These are phyloP conservation scores for Andrena camellia DNA, from an alignment of 2,888 invertebrate genomes.

Conservation along the genomic window DNA sequence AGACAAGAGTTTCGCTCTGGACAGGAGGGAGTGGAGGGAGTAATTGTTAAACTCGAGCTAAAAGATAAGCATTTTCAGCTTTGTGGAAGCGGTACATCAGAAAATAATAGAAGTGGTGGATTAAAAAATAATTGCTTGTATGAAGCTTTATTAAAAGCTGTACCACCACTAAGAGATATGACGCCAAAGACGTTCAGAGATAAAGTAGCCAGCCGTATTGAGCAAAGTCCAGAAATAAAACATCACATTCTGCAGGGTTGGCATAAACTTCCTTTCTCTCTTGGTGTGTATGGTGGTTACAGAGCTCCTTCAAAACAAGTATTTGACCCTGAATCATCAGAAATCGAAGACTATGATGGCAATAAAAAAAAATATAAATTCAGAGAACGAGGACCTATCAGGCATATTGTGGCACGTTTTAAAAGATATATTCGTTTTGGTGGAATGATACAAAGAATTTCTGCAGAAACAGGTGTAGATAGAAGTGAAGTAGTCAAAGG, in stretches of 20 bases:
- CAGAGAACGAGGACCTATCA: not conserved
- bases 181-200: constrained; percentile 9
- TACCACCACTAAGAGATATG: constrained; percentile 9
- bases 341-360: not conserved
- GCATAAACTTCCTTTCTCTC: constrained; percentile 14
- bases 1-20: constrained; percentile 12
- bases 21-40: not conserved
- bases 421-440: not conserved
- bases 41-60: not conserved
- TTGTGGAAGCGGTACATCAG: not conserved
- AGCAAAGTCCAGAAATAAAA: not conserved
- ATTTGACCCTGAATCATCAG: not conserved
- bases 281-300: constrained; percentile 9
- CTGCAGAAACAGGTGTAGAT: not conserved
- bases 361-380: not conserved
- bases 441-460: not conserved
- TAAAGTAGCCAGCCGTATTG: not conserved
- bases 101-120: not conserved
- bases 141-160: constrained; percentile 5
- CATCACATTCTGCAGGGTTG: constrained; percentile 13
- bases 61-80: constrained; percentile 14
- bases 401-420: not conserved
- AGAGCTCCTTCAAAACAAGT: not conserved
- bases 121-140: constrained; percentile 20
- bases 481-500: not conserved